phyloP scores from a whole-genome alignment of 64 coral and sea anemone species.

The Acropora tenuis region DNA sequence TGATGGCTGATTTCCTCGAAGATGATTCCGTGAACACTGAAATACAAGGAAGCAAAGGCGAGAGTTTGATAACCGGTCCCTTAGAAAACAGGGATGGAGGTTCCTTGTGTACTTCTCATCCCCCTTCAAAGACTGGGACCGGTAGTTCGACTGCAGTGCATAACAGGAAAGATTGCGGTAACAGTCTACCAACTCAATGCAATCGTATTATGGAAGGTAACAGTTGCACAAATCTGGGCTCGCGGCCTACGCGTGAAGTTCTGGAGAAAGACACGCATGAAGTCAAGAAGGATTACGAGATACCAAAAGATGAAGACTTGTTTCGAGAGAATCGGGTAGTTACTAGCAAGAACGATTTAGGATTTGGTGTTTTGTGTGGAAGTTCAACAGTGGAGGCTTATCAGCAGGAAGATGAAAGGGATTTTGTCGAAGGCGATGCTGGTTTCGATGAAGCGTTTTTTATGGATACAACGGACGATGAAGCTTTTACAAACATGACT shows the following conservation, averaged over 20 bases:
- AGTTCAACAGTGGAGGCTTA: background rate
- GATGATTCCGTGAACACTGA: constrained; percentile 19
- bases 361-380: constrained; percentile 11
- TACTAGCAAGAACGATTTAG: constrained; percentile 6
- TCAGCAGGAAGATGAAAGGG: constrained; percentile 4
- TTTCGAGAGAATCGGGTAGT: background rate
- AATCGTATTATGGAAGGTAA: background rate
- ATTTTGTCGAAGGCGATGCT: background rate
- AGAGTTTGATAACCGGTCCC: background rate
- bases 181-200: background rate
- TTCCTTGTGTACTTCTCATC: background rate
- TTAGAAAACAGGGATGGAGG: background rate
- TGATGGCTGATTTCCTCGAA: constrained; percentile 37
- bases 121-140: background rate
- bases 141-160: background rate
- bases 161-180: background rate
- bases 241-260: background rate
- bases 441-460: constrained; percentile 28
- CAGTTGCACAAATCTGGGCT: background rate
- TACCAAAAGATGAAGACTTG: background rate
- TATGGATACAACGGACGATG: constrained; percentile 34
- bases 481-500: constrained; percentile 26
- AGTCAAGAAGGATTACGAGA: background rate
- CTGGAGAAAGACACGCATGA: background rate
- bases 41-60: background rate